Evolutionary conservation across 2,797 vertebrate species (phyloP).

Genomic region (Morelia viridis): DNA sequence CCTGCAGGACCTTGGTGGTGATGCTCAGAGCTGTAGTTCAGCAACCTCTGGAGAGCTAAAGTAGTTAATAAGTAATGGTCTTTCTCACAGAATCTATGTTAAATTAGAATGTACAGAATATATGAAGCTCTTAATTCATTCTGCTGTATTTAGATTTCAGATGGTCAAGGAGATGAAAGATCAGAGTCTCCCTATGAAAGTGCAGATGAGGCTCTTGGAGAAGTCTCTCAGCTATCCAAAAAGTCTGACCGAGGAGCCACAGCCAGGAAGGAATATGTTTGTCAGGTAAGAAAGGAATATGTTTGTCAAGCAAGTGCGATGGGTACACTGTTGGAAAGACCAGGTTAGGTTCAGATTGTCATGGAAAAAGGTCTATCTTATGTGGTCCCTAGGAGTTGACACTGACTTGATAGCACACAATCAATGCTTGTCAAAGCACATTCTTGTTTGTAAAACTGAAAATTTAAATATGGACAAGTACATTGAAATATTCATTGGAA

Average conservation of each 20-base stretch:
- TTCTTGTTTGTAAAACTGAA: neutral
- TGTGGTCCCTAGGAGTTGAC: neutral
- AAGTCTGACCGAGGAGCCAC: conserved; percentile 82
- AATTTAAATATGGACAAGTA: neutral
- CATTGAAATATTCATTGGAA: neutral
- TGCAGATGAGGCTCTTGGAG: conserved; percentile 82
- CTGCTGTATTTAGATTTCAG: conserved; percentile 80
- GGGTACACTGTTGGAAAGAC: neutral
- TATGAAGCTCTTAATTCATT: conserved; percentile 39
- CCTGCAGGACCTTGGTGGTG: neutral
- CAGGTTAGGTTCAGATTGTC: neutral
- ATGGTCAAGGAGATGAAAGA: conserved; percentile 83
- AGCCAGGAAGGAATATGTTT: conserved; percentile 88
- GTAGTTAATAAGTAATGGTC: neutral
- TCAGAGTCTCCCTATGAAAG: conserved; percentile 92
- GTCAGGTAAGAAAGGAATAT: conserved; percentile 80
- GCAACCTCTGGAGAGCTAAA: neutral
- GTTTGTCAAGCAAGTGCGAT: neutral
- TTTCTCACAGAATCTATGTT: neutral
- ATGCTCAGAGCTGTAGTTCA: neutral
- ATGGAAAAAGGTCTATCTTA: neutral
- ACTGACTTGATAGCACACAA: neutral
- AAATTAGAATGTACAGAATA: conserved; percentile 26
- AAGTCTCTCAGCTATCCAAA: conserved; percentile 79
- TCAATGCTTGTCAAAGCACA: neutral